Percentiles rank a stretch among this genome's conserved stretches.
Conservation (phyloP, 2,113 vertebrate species). For the Oriolus oriolus region DNA sequence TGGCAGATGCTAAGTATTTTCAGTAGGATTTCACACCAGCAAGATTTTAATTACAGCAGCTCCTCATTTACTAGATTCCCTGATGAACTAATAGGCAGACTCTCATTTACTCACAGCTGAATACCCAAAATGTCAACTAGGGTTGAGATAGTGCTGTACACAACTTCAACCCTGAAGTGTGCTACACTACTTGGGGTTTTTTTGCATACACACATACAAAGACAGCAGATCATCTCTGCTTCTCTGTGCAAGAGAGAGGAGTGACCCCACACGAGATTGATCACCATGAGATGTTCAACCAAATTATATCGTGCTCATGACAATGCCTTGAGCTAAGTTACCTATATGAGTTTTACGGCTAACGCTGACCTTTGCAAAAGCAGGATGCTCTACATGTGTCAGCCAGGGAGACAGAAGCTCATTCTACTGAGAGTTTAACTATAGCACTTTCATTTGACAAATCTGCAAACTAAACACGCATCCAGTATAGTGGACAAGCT, state of each 20-base stretch:
- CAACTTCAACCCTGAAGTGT: not conserved
- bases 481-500: not conserved
- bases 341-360: fast-evolving
- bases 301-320: not conserved
- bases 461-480: not conserved
- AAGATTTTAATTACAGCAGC: slow-evolving; percentile 18
- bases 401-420: not conserved
- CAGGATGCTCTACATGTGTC: not conserved
- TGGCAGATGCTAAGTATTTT: slow-evolving; percentile 15
- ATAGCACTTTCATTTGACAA: not conserved
- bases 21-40: slow-evolving; percentile 5
- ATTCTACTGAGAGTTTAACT: not conserved
- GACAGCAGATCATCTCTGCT: not conserved
- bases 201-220: not conserved
- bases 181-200: not conserved
- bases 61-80: slow-evolving; percentile 30
- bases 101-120: not conserved
- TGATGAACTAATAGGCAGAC: slow-evolving; percentile 10
- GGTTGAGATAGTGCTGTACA: not conserved
- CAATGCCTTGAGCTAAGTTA: not conserved
- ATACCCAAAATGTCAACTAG: not conserved
- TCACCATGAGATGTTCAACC: not conserved
- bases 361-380: not conserved
- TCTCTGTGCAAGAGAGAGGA: not conserved
- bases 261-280: not conserved